Conservation (phyloP, 1,140 invertebrate genomes). For the Bathynomus jamesi region DNA sequence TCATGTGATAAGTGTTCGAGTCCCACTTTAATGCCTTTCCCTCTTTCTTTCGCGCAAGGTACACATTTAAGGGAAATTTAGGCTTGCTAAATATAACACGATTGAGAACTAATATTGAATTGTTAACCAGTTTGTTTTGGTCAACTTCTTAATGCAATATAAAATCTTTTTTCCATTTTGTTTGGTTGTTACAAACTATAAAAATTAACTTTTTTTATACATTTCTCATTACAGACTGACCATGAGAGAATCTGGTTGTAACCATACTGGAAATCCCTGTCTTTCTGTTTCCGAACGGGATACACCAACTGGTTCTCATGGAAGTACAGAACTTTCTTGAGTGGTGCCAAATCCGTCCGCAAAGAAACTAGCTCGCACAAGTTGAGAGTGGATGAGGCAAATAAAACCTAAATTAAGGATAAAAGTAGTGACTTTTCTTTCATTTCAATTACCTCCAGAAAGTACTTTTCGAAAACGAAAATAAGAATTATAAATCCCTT, state of each 20-base stretch:
- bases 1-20: too few relatives aligned
- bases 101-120: too few relatives aligned
- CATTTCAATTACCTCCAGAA: neutral
- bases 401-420: slow-evolving; percentile 47
- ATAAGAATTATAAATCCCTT: too few relatives aligned
- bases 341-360: slow-evolving; percentile 52
- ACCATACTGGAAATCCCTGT: slow-evolving; percentile 67
- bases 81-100: too few relatives aligned
- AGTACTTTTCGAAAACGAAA: neutral
- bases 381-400: slow-evolving; percentile 64
- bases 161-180: too few relatives aligned
- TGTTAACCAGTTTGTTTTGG: too few relatives aligned
- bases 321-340: slow-evolving; percentile 64
- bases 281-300: slow-evolving; percentile 57
- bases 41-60: too few relatives aligned
- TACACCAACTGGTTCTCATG: slow-evolving; percentile 72
- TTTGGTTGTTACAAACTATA: too few relatives aligned
- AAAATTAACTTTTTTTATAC: too few relatives aligned
- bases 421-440: neutral
- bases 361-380: slow-evolving; percentile 61
- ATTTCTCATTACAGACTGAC: slow-evolving; percentile 49
- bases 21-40: too few relatives aligned
- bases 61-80: too few relatives aligned
- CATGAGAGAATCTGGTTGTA: slow-evolving; percentile 66
- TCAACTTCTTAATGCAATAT: too few relatives aligned